Base-by-base conservation (phyloP, 2,113 vertebrate species). In the Dryoscopus gambensis region DNA sequence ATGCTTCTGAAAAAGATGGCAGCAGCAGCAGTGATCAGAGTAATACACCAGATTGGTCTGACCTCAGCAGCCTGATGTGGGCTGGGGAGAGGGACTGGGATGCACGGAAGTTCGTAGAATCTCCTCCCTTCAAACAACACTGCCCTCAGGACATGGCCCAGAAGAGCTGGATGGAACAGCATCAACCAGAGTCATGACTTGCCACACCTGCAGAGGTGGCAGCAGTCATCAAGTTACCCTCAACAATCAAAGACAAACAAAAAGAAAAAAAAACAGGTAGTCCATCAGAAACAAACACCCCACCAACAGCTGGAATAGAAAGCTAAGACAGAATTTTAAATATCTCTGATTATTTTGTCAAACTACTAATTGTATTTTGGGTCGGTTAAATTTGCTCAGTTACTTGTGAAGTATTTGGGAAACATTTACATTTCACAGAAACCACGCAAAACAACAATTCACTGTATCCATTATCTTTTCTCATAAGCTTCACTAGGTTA, bases 71-170 rank as follows among this genome's bases (percentile, higher is more conserved):
- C n/a, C 31, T 49, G 11, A 17, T 15, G 12, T 20, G 22, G 31
- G 16, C 31, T 4, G 21, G 13, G 33, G 42, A 4, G 16, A 15
- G 35, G 37, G 28, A 50, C 25, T 6, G 15, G 17, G 14, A 49
- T 3, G 1, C 13, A 71, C 46, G 11, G 39, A n/a, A 85, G 28
- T 1, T 52, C 63, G 10, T 9, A 55, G 7, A 21, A 88, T 9
- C 27, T 74, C 37, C 22, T 49, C 62, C 25, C 15, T 40, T 67
- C 42, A 49, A 24, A 74, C 0, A 2, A 17, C 30, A 30, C 12
- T 57, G 37, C 16, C n/a, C 19, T 7, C 28, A 31, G 52, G 22
- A 69, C 4, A 5, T 0, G 0, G n/a, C 11, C 40, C 46, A 62
- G 50, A 44, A 65, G 20, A 35, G 37, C 16, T 3, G 4, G 19